Base-by-base conservation (phyloP, 2,888 invertebrate species). In the Exocentrus adspersus region DNA sequence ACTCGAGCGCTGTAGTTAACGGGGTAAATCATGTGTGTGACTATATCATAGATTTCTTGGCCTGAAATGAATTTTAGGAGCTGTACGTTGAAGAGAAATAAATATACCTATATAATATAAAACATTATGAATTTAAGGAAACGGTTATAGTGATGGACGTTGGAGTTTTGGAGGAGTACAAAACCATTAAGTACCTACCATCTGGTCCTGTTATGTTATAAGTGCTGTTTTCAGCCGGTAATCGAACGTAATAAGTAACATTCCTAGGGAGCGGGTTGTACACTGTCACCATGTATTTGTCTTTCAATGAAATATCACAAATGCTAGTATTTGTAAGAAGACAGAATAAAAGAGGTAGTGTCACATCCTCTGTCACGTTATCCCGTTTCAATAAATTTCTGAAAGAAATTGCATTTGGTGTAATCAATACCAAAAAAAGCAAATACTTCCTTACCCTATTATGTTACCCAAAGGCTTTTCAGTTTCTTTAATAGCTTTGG, bases 201-300 rank as follows among this genome's bases (percentile, higher is more conserved):
- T 85, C 82, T 1, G 87, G 85, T 68, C 89, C 90, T 6, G 79
- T 83, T 0, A 94, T 89, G 9, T 78, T 79, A 73, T 90, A 94
- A 0, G 78, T 70, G 0, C 78, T 81, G 1, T 81, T 82, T 1
- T 78, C 72, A 0, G 92, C 88, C 0, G 92, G 92, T 0, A 93
- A 74, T 7, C 89, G 84, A 0, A 91, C 83, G 14, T 87, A 87
- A 9, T 87, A 85, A 1, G 81, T 81, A 0, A 87, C 83, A 0
- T 79, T 69, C 81, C 88, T 88, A 1, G 89, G 90, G 20, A 93
- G 75, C 0, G 95, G 93, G 82, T 96, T 96, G 78, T 93, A 94
- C 0, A 93, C 75, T 1, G 93, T 87, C 9, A 90, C 84, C 75
- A 94, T 89, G 19, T 67, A 69, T 61, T 85, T 82, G 0, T 84